Conservation (phyloP, 2,888 invertebrate species). For the Parascotia fuliginaria region DNA sequence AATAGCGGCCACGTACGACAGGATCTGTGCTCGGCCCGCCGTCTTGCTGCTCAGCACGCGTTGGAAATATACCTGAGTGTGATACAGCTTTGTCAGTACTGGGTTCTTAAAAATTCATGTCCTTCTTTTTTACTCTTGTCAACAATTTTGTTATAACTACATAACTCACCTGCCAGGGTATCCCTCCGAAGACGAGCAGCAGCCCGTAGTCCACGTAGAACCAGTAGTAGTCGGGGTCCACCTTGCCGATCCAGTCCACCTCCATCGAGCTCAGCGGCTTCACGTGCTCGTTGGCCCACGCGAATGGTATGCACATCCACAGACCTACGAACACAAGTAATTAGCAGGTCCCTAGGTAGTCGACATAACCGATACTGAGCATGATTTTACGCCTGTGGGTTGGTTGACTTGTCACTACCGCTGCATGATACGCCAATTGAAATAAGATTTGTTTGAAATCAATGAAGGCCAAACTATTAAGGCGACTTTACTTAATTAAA, state of each 20-base stretch:
- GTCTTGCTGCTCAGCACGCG: constrained; percentile 98
- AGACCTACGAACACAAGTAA: too few relatives aligned
- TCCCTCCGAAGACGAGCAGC: constrained; percentile 96
- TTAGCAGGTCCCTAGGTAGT: too few relatives aligned
- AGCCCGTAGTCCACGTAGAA: constrained; percentile 95
- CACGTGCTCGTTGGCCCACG: constrained; percentile 95
- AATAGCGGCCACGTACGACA: constrained; percentile 98
- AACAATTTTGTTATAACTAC: too few relatives aligned
- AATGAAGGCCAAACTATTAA: too few relatives aligned
- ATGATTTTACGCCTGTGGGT: too few relatives aligned
- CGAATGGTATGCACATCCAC: constrained; percentile 99
- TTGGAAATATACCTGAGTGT: constrained; percentile 96
- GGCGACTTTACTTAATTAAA: too few relatives aligned
- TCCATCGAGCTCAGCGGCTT: constrained; percentile 92
- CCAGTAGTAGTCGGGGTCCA: constrained; percentile 90
- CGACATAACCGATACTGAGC: too few relatives aligned
- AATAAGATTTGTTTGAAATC: too few relatives aligned
- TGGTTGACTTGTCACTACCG: too few relatives aligned
- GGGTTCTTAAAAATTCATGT: too few relatives aligned
- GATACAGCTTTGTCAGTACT: background rate
- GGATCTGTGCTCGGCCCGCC: constrained; percentile 95
- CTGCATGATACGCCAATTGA: too few relatives aligned
- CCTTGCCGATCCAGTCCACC: constrained; percentile 95
- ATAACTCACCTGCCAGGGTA: constrained; percentile 96
- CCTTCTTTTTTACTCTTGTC: too few relatives aligned